Base-by-base conservation (phyloP, 2,888 invertebrate genomes). In the Trissolcus japonicus region DNA sequence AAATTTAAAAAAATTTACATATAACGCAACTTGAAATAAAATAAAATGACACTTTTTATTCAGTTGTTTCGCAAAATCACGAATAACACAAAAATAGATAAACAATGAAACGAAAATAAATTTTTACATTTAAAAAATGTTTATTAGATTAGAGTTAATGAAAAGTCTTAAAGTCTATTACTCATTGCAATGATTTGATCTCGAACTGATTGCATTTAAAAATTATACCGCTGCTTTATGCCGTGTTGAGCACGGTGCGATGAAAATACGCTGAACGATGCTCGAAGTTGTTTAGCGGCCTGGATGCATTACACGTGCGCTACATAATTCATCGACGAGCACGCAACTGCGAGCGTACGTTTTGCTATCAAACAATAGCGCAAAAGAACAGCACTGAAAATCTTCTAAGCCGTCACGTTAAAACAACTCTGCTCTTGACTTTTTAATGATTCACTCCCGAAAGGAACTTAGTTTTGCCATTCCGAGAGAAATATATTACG, bases 311-410 rank as follows among this genome's bases (percentile, higher is more conserved):
- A 68, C 74, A 75, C 74, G 68, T 43, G 67, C 62, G 74, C 68
- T 75, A 63, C 74, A 75, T 75, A 68, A 68, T 75, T 75, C 68
- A 75, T 68, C 75, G 63, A 25, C 48, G 29, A 51, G 60, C 21
- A 53, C 57, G 29, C 51, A 43, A 43, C 60, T 61, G 54, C 54
- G 50, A 50, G 63, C 21, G 50, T 59, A 25, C 25, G 25, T 25
- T 29, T 65, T 25, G 54, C 35, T 25, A 35, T 53, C 68, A 68
- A 14, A 69, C 68, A 75, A 68, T 75, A 62, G 59, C 50, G 51
- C 17, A 48, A 53, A 57, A 16, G 29, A 41, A 62, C 50, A 51
- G 25, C 40, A 43, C 11, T 41, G 48, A 53, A 65, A 65, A 55
- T 59, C 63, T 43, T 35, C 54, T 53, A 40, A 55, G 48, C 48